A percentile compares a stretch with the other conserved stretches of the same genome.
Evolutionary conservation across 2,797 vertebrate species (phyloP).

Genomic region (Spea hammondii): DNA sequence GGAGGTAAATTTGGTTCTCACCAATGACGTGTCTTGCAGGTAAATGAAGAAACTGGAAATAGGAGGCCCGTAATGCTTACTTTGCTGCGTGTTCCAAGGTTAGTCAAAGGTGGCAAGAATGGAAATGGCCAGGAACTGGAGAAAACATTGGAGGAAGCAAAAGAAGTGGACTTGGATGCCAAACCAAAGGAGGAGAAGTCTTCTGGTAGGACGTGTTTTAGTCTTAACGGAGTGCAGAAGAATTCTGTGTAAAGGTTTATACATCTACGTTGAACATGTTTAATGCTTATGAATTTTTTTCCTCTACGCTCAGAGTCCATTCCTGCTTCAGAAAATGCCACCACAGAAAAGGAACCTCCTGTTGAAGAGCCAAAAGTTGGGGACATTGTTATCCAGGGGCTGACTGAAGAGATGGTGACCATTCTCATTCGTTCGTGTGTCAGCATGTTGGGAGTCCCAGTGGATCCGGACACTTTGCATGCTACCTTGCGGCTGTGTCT

Average conservation of each 20-base stretch:
- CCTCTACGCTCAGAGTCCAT: slow-evolving; percentile 49
- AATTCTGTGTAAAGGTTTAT: neutral
- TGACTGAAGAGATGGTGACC: slow-evolving; percentile 88
- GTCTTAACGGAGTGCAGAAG: neutral
- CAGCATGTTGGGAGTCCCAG: slow-evolving; percentile 93
- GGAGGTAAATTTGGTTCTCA: too few species aligned
- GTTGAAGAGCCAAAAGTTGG: slow-evolving; percentile 63
- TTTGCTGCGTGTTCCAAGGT: slow-evolving; percentile 81
- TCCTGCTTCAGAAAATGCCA: slow-evolving; percentile 54
- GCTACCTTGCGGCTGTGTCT: slow-evolving; percentile 91
- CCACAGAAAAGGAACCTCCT: slow-evolving; percentile 59
- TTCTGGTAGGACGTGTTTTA: slow-evolving; percentile 59
- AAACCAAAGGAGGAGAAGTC: slow-evolving; percentile 67
- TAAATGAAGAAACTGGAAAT: slow-evolving; percentile 95
- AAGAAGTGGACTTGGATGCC: slow-evolving; percentile 63
- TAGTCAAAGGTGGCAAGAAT: slow-evolving; percentile 77
- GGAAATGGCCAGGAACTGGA: slow-evolving; percentile 79
- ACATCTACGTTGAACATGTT: neutral
- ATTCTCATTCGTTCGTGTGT: slow-evolving; percentile 90
- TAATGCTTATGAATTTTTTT: neutral
- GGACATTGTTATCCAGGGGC: slow-evolving; percentile 83
- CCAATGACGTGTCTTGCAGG: slow-evolving; percentile 63
- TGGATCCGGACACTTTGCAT: slow-evolving; percentile 93
- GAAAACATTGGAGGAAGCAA: slow-evolving; percentile 75
- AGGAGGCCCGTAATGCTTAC: slow-evolving; percentile 92